phyloP scores from a whole-genome alignment of 2,113 vertebrate genomes.

The Zootoca vivipara region DNA sequence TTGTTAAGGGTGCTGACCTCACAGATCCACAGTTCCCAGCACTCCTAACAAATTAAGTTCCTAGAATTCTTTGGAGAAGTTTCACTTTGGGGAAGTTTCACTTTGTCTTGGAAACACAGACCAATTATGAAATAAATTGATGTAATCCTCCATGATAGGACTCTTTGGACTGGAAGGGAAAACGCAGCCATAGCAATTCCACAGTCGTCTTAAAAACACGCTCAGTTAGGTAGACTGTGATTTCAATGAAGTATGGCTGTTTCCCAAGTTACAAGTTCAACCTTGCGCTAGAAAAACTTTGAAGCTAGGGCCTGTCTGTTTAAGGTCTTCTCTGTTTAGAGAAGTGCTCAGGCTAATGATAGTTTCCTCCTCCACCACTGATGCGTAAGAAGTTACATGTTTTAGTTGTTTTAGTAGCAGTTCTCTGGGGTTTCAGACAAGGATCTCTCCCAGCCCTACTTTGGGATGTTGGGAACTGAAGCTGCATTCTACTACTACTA shows the following conservation, averaged over 20 bases:
- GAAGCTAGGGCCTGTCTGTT: neutral
- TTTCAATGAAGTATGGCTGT: neutral
- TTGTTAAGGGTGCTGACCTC: too few relatives aligned
- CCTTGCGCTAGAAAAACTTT: neutral
- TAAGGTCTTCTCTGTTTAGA: neutral
- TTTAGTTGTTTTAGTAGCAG: neutral
- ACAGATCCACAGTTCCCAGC: too few relatives aligned
- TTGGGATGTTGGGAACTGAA: too few relatives aligned
- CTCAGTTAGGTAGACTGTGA: neutral
- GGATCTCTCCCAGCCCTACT: too few relatives aligned
- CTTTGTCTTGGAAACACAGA: neutral
- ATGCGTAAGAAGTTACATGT: neutral
- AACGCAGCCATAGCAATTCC: neutral
- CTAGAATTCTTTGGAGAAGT: too few relatives aligned
- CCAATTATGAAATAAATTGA: neutral
- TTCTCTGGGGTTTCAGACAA: too few relatives aligned
- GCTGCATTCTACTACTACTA: too few relatives aligned
- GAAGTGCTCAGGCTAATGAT: neutral
- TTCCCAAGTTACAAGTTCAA: neutral
- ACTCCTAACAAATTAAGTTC: too few relatives aligned
- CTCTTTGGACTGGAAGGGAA: neutral
- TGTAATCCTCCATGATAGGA: neutral
- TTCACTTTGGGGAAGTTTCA: too few relatives aligned
- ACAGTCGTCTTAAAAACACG: neutral
- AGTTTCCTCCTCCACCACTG: neutral